These are phyloP conservation scores for Athene cunicularia DNA, from an alignment of 2,113 vertebrate species.

Conservation along the genomic window DNA sequence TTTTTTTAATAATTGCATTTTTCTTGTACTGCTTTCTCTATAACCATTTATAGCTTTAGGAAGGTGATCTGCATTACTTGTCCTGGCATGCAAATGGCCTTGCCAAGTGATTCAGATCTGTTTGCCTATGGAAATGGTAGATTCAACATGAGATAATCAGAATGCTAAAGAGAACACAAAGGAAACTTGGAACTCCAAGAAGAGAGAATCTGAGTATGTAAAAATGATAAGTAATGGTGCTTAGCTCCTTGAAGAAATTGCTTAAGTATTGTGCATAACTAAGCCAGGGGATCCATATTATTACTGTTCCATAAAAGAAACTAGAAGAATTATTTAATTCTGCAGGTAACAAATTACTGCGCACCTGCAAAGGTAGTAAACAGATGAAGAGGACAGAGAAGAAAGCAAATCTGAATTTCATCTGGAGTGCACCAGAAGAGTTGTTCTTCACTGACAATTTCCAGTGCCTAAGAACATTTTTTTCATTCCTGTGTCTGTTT, in stretches of 20 bases:
- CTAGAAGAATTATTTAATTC: neutral
- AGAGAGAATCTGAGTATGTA: neutral
- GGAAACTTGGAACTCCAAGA: neutral
- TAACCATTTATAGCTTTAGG: neutral
- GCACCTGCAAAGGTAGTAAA: neutral
- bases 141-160: neutral
- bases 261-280: neutral
- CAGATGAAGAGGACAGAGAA: neutral
- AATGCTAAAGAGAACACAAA: neutral
- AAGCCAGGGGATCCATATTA: neutral
- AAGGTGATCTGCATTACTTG: neutral
- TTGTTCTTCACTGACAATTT: neutral
- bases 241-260: neutral
- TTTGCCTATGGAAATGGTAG: neutral
- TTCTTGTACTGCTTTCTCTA: neutral
- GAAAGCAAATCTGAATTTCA: neutral
- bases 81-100: neutral
- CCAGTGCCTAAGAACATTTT: neutral
- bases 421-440: neutral
- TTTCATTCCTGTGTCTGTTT: neutral
- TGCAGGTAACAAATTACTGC: neutral
- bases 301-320: neutral
- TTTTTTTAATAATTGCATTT: neutral
- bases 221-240: neutral
- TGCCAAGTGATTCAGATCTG: neutral